phyloP scores from a whole-genome alignment of 1,140 invertebrate species.

The Heterodera carotae region DNA sequence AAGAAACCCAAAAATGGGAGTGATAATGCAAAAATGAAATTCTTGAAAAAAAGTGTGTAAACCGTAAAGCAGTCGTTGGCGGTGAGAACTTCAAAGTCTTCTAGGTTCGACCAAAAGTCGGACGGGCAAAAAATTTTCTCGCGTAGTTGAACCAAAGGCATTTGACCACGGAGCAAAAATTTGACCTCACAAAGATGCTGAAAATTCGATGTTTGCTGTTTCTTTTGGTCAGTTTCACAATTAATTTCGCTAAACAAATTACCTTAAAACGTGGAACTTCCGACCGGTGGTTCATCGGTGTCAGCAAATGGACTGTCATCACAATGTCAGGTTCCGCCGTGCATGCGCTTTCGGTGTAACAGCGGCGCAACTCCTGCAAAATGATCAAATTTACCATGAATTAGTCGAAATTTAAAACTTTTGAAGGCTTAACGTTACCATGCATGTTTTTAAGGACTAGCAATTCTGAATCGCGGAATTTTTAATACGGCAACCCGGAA shows the following conservation, averaged over 20 bases:
- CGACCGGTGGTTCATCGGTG: slow-evolving; percentile 34
- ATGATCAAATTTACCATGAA: background rate
- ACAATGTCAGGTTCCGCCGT: slow-evolving; percentile 40
- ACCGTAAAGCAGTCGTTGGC: slow-evolving; percentile 49
- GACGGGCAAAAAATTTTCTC: slow-evolving; percentile 66
- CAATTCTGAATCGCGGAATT: too few relatives aligned
- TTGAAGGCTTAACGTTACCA: too few relatives aligned
- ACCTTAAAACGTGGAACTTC: slow-evolving; percentile 25
- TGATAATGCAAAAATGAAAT: too few relatives aligned
- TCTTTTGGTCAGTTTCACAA: background rate
- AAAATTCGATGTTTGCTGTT: slow-evolving; percentile 12
- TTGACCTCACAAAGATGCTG: slow-evolving; percentile 59
- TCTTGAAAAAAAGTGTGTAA: background rate
- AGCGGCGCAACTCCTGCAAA: slow-evolving; percentile 37
- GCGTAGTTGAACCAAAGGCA: slow-evolving; percentile 63
- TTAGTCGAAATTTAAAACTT: too few relatives aligned
- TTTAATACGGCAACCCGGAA: too few relatives aligned
- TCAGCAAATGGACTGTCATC: slow-evolving; percentile 50
- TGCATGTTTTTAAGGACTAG: too few relatives aligned
- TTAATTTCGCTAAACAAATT: slow-evolving; percentile 28
- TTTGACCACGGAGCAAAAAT: slow-evolving; percentile 65
- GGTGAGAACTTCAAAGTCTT: slow-evolving; percentile 64
- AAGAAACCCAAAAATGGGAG: too few relatives aligned
- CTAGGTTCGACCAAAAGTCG: slow-evolving; percentile 63
- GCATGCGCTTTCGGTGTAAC: slow-evolving; percentile 20